Base-by-base conservation (phyloP, 2,797 vertebrate genomes). In the Distichodus sexfasciatus region DNA sequence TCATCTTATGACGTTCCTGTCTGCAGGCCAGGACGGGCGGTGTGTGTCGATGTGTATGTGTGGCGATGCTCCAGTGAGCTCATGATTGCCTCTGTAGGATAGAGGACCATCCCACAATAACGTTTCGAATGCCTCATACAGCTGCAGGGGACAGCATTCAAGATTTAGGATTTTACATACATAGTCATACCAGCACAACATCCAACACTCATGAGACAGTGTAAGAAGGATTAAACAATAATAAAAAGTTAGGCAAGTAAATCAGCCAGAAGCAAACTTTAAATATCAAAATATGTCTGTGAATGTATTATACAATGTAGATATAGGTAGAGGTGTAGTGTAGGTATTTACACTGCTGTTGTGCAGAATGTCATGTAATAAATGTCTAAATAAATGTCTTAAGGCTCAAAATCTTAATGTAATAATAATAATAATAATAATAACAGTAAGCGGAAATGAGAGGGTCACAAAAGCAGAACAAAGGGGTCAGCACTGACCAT, bases 1-100 rank as follows among this genome's bases (percentile, higher is more conserved):
- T 72, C 73, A 68, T 78, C 54, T 9, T 44, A 21, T 70, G 58
- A 73, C 57, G 48, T 64, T 36, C 41, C n/a, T 70, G 63, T 76
- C 71, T 74, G 57, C 24, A 11, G 31, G 65, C 46, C 48, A 74
- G 74, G 67, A 73, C 43, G 41, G 35, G 67, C 28, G n/a, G 47
- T 31, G 55, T 54, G 62, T 60, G 41, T n/a, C n/a, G n/a, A 43
- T 54, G 74, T 12, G 21, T 41, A 41, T 33, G 3, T 29, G 33
- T 21, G 4, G 2, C 10, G 24, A 40, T 47, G 53, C 68, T 69
- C 48, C 70, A 68, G 41, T 44, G 63, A 67, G 61, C 40, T 57
- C 51, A 75, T 72, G 46, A 75, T 69, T 59, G 69, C 69, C 59
- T 60, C 41, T 23, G 55, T n/a, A 24, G 55, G 21, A 54, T 17